These are phyloP conservation scores for Melanotaenia parkinsoni DNA, from an alignment of 2,797 vertebrate species.

Conservation along the genomic window DNA sequence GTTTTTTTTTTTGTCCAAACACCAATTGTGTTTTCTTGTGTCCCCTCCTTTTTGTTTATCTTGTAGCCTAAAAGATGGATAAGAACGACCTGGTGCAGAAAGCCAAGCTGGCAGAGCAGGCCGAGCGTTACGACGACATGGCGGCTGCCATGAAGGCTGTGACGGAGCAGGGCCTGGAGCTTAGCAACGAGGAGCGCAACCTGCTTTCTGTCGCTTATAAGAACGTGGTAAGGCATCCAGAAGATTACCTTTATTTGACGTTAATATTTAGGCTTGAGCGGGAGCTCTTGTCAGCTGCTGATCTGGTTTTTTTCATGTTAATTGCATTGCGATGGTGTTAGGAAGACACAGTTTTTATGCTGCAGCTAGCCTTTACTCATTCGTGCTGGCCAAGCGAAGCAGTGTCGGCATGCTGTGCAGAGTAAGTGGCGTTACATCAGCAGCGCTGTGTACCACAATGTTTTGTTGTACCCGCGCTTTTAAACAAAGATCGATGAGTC, in stretches of 20 bases:
- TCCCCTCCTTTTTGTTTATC: not conserved
- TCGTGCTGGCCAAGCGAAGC: too few species aligned
- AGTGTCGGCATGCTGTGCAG: too few species aligned
- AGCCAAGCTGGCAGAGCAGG: constrained; percentile 98
- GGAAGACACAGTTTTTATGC: not conserved
- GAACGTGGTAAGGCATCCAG: constrained; percentile 88
- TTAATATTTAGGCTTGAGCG: not conserved
- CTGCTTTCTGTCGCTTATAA: constrained; percentile 98
- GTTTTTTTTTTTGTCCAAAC: not conserved
- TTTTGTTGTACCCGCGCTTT: not conserved
- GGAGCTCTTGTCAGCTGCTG: too few species aligned
- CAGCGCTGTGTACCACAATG: too few species aligned
- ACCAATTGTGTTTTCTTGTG: not conserved
- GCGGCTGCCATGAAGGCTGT: constrained; percentile 95
- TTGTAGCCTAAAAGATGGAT: constrained; percentile 72
- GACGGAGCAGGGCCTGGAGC: constrained; percentile 90
- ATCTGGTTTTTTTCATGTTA: not conserved
- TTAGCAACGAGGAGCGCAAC: constrained; percentile 97
- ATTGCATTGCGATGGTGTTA: too few species aligned
- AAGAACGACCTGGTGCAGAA: constrained; percentile 97
- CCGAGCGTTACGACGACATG: constrained; percentile 99
- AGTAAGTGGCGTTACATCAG: too few species aligned
- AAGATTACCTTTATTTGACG: not conserved
- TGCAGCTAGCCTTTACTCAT: not conserved
- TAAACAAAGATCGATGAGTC: too few species aligned